Evolutionary conservation across 2,888 invertebrate species (phyloP).

Genomic region (Drosophila glabriapex): DNA sequence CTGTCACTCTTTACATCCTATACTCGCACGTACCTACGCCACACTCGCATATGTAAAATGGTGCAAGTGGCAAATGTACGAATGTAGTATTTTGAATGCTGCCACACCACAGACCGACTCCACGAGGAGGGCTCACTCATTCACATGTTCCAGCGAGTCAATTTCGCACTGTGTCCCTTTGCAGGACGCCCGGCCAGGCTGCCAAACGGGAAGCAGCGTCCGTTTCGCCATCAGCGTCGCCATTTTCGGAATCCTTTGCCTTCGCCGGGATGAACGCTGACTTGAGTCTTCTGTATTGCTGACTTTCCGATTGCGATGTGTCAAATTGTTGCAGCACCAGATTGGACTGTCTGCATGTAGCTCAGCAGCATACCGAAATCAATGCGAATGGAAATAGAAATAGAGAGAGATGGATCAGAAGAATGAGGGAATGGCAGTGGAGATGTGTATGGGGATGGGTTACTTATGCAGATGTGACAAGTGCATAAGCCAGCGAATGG

Average conservation of each 20-base stretch:
- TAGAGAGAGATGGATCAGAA: neutral
- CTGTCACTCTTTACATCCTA: slow-evolving; percentile 23
- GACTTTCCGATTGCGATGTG: slow-evolving; percentile 73
- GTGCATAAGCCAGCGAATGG: slow-evolving; percentile 65
- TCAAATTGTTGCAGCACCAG: slow-evolving; percentile 74
- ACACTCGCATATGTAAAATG: slow-evolving; percentile 24
- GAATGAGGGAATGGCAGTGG: neutral
- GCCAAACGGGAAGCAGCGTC: slow-evolving; percentile 1
- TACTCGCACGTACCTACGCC: neutral
- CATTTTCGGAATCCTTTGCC: slow-evolving; percentile 47
- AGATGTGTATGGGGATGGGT: neutral
- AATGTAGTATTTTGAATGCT: slow-evolving; percentile 46
- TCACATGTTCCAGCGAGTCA: slow-evolving; percentile 55
- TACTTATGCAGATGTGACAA: slow-evolving; percentile 75
- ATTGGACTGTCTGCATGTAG: slow-evolving; percentile 64
- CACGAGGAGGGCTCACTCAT: slow-evolving; percentile 21
- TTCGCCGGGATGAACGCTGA: slow-evolving; percentile 26
- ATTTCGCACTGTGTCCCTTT: slow-evolving; percentile 52
- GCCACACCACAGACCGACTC: slow-evolving; percentile 16
- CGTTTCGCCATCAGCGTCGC: slow-evolving; percentile 20
- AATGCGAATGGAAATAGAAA: slow-evolving; percentile 18
- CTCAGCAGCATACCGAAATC: slow-evolving; percentile 27
- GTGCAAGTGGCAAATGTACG: slow-evolving; percentile 52
- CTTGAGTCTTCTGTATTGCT: slow-evolving; percentile 61
- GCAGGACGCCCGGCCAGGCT: slow-evolving; percentile 19